phyloP scores from a whole-genome alignment of 2,113 vertebrate species.

The Dinomys branickii region DNA sequence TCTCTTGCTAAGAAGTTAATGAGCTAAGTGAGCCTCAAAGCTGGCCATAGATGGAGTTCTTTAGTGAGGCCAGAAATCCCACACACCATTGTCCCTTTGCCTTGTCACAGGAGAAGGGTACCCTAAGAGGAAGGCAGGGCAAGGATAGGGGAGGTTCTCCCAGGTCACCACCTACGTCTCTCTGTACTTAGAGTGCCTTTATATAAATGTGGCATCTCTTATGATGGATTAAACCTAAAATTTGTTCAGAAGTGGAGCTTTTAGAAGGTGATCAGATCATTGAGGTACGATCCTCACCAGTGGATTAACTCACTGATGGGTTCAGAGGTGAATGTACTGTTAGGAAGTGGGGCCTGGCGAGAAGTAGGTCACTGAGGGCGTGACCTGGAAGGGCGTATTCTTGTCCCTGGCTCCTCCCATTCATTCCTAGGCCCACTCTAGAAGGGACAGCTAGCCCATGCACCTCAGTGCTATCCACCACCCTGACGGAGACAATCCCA shows the following conservation, averaged over 20 bases:
- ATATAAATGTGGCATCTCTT: background rate
- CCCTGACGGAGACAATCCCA: background rate
- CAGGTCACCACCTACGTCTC: background rate
- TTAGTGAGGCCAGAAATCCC: background rate
- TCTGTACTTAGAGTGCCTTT: background rate
- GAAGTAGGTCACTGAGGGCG: background rate
- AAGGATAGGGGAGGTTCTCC: background rate
- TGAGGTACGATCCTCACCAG: background rate
- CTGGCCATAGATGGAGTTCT: background rate
- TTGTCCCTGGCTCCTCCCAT: background rate
- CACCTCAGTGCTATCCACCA: background rate
- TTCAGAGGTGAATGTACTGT: background rate
- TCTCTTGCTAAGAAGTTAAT: background rate
- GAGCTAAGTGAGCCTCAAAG: background rate
- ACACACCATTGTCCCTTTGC: background rate
- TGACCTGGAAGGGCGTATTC: background rate
- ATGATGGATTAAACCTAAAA: background rate
- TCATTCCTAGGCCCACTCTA: background rate
- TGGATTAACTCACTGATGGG: background rate
- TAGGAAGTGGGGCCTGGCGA: background rate
- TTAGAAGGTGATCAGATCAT: background rate
- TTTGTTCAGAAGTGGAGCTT: background rate
- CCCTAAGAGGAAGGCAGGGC: background rate
- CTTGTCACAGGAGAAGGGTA: background rate
- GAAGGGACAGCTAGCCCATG: background rate